Percentiles rank a stretch among this genome's conserved stretches.
These are phyloP conservation scores for Caenorhabditis drosophilae DNA, from an alignment of 2,888 invertebrate genomes.

Conservation along the genomic window DNA sequence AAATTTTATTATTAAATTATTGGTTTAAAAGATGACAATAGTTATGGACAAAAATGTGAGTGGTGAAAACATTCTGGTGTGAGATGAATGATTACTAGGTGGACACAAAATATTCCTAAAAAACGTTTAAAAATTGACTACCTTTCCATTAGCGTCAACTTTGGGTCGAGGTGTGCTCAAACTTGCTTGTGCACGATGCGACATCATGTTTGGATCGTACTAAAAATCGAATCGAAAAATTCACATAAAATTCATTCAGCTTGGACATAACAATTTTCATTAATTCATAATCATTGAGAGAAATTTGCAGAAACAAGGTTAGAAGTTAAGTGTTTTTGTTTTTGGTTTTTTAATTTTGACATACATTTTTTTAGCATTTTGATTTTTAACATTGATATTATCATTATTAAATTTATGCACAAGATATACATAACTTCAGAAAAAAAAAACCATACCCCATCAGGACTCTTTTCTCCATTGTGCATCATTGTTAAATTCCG, in stretches of 20 bases:
- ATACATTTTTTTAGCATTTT: too few species aligned
- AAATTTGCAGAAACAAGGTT: too few species aligned
- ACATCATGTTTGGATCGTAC: conserved; percentile 54
- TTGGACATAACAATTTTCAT: too few species aligned
- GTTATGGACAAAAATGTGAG: too few species aligned
- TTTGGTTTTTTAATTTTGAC: too few species aligned
- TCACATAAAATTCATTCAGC: too few species aligned
- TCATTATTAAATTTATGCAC: too few species aligned
- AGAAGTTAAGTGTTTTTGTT: too few species aligned
- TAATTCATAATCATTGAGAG: too few species aligned
- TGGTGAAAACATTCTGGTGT: too few species aligned
- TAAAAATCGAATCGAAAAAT: conserved; percentile 21
- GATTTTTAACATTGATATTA: too few species aligned
- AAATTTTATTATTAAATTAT: not conserved
- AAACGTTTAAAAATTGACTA: conserved; percentile 14
- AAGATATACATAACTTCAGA: too few species aligned
- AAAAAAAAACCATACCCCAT: conserved; percentile 21
- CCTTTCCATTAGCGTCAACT: conserved; percentile 34
- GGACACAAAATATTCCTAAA: not conserved
- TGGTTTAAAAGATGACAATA: not conserved
- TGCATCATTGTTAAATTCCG: conserved; percentile 33
- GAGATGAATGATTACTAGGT: not conserved
- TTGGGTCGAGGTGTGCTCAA: conserved; percentile 9
- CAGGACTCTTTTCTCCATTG: conserved; percentile 44
- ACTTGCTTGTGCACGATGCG: conserved; percentile 21